Percentiles rank a stretch among this genome's conserved stretches.
These are phyloP conservation scores for Antitype chi DNA, from an alignment of 2,888 invertebrate species.

Conservation along the genomic window DNA sequence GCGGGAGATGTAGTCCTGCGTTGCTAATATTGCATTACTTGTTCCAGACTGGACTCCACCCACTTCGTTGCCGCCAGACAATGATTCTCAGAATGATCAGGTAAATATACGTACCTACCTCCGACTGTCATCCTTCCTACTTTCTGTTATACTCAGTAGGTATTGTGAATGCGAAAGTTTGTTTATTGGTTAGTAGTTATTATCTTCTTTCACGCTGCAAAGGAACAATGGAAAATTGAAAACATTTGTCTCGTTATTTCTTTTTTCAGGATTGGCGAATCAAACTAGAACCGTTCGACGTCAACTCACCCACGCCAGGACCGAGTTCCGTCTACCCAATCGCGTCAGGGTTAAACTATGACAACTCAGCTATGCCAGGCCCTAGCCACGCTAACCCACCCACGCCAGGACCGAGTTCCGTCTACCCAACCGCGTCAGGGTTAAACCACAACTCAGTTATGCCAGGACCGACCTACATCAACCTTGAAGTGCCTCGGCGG, in stretches of 20 bases:
- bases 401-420: neutral
- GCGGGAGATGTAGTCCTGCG: neutral
- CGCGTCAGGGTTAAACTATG: neutral
- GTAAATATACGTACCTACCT: neutral
- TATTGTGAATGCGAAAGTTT: neutral
- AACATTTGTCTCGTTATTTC: neutral
- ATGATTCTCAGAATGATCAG: neutral
- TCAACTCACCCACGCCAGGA: neutral
- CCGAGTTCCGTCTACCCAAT: neutral
- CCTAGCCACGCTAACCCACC: neutral
- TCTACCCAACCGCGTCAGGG: neutral
- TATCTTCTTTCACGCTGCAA: neutral
- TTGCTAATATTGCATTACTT: neutral
- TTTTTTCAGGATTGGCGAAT: neutral
- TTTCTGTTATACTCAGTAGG: neutral
- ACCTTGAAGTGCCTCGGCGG: neutral
- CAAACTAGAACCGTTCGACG: neutral
- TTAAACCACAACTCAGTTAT: neutral
- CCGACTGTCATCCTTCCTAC: too few species aligned
- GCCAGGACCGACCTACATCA: neutral
- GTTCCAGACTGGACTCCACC: conserved; percentile 14
- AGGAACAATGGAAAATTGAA: neutral
- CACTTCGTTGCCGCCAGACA: neutral
- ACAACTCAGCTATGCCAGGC: neutral
- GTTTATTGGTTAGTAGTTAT: neutral